Conservation (phyloP, 2,888 invertebrate genomes). For the Melanargia galathea region DNA sequence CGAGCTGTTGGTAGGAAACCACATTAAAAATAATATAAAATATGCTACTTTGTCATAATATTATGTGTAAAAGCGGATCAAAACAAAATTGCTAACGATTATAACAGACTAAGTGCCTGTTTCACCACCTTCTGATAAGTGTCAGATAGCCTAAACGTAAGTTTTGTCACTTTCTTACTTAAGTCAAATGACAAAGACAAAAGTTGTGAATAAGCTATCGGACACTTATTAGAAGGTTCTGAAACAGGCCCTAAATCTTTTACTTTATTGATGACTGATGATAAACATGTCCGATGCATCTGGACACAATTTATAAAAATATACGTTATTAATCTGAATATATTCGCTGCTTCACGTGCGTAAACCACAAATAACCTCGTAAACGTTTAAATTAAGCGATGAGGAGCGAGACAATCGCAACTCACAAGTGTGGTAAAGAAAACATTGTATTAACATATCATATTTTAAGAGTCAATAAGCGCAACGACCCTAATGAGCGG, state of each 20-base stretch:
- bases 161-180: too few relatives aligned
- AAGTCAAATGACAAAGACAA: too few relatives aligned
- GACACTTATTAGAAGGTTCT: too few relatives aligned
- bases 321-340: slow-evolving; percentile 12
- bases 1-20: too few relatives aligned
- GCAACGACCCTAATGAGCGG: slow-evolving; percentile 81
- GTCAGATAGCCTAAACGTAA: too few relatives aligned
- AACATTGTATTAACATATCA: slow-evolving; percentile 62
- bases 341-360: not conserved
- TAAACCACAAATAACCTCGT: slow-evolving; percentile 20
- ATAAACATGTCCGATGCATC: slow-evolving; percentile 15
- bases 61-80: not conserved
- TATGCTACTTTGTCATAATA: slow-evolving; percentile 9
- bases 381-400: slow-evolving; percentile 27
- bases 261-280: slow-evolving; percentile 15
- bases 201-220: too few relatives aligned
- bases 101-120: too few relatives aligned
- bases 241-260: too few relatives aligned
- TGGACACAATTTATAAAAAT: slow-evolving; percentile 17
- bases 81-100: slow-evolving; percentile 10
- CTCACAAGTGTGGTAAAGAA: slow-evolving; percentile 60
- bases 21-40: too few relatives aligned
- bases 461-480: slow-evolving; percentile 77
- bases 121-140: too few relatives aligned
- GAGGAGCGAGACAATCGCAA: slow-evolving; percentile 50